Percentiles rank a stretch among this genome's conserved stretches.
These are phyloP conservation scores for Pangasius djambal DNA, from an alignment of 2,797 vertebrate species.

Conservation along the genomic window DNA sequence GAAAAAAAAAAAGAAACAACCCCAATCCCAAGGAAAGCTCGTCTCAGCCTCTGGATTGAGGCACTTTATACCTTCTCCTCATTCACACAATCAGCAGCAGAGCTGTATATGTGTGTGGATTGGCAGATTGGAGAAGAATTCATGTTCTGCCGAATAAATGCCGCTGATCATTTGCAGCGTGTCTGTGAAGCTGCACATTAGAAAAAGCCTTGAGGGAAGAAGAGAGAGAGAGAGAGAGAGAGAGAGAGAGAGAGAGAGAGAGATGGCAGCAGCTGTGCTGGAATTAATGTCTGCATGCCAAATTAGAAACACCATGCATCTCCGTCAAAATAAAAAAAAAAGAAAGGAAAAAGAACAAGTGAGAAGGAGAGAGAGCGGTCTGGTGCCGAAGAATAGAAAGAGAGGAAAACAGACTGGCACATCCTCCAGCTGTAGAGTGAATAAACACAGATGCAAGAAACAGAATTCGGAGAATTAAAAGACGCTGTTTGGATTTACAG, in stretches of 20 bases:
- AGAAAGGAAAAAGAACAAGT: slow-evolving; percentile 50
- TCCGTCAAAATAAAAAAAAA: slow-evolving; percentile 78
- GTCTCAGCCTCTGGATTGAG: background rate
- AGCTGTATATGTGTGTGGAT: slow-evolving; percentile 61
- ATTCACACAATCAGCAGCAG: slow-evolving; percentile 43
- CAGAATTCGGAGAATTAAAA: slow-evolving; percentile 22
- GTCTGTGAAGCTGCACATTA: slow-evolving; percentile 88
- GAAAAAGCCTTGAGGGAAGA: slow-evolving; percentile 84
- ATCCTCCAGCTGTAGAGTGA: slow-evolving; percentile 47
- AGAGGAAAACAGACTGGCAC: slow-evolving; percentile 34
- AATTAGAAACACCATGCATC: slow-evolving; percentile 89
- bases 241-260: slow-evolving; percentile 63
- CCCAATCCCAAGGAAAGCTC: background rate
- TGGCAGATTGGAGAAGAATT: slow-evolving; percentile 77
- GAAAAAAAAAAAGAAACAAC: background rate
- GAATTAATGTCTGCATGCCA: slow-evolving; percentile 89
- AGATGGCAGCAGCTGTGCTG: slow-evolving; percentile 87
- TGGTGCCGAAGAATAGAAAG: slow-evolving; percentile 42
- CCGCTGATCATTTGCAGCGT: slow-evolving; percentile 91
- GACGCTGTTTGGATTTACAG: slow-evolving; percentile 16
- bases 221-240: slow-evolving; percentile 60
- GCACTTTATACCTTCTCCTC: background rate
- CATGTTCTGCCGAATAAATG: slow-evolving; percentile 92
- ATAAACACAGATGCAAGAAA: slow-evolving; percentile 34
- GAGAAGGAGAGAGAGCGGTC: slow-evolving; percentile 49